Conservation (phyloP, 2,113 vertebrate genomes). For the Prunella fulvescens region DNA sequence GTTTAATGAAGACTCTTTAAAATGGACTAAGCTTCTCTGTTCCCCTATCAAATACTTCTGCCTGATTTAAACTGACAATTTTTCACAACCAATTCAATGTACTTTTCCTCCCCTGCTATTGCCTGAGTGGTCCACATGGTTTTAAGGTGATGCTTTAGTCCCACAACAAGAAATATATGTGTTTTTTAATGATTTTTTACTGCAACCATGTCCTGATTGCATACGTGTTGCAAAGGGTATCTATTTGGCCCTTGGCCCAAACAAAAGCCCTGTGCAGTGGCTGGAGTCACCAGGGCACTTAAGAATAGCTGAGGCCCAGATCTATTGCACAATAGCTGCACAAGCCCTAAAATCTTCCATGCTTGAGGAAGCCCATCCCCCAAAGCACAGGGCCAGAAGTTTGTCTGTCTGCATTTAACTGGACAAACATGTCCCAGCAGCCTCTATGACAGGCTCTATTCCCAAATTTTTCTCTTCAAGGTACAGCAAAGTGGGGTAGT, state of each 20-base stretch:
- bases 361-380: neutral
- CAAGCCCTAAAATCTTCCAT: neutral
- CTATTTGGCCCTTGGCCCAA: neutral
- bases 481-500: neutral
- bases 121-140: neutral
- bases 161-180: neutral
- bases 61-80: neutral
- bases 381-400: neutral
- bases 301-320: neutral
- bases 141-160: neutral
- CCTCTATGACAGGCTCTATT: neutral
- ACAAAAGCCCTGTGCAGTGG: neutral
- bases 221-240: neutral
- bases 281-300: neutral
- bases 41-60: neutral
- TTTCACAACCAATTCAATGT: neutral
- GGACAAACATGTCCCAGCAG: rapidly evolving
- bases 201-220: neutral
- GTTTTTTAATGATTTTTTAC: neutral
- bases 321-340: neutral
- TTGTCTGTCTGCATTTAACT: neutral
- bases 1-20: neutral
- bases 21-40: neutral
- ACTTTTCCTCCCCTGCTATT: neutral
- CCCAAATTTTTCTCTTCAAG: neutral